Base-by-base conservation (phyloP, 2,888 invertebrate species). In the Drosophila sordidapex region DNA sequence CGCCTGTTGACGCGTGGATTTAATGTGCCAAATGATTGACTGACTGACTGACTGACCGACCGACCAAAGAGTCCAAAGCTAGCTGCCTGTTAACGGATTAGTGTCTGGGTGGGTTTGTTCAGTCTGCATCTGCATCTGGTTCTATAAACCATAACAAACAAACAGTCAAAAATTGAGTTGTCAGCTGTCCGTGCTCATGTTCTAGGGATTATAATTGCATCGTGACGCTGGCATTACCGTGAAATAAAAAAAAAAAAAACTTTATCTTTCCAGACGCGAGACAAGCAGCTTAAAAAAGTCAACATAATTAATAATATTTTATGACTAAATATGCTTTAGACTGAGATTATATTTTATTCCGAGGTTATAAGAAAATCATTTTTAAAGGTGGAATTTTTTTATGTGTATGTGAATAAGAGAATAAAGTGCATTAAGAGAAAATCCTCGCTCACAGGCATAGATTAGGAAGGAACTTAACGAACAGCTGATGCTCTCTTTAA, bases 1-100 rank as follows among this genome's bases (percentile, higher is more conserved):
- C 73, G 82, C 79, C 75, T 74, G 84, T 78, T 85, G 89, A 88
- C 85, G 84, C 89, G 89, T 86, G 83, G 89, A 86, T 88, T 88
- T 81, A 86, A 85, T 85, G 89, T 83, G 84, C 89, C 84, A 88
- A 85, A 83, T 86, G 84, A 76, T 76, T 79, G 69, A 67, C 73
- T 69, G 40, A 40, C 11, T 38, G 35, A 27, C 27, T 27, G 27
- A 27, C 54, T 48, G 29, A 35, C 36, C 27, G 56, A n/a, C 21
- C 46, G 21, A 46, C 46, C 21, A 46, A n/a, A 46, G 27, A 46
- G 46, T 46, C 40, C 15, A 53, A 25, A 35, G 53, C 56, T 25
- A 21, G 18, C 27, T 60, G 78, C 70, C 85, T 70, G 85, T 80
- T 84, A 80, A 80, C 83, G 85, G 87, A 69, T 83, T 73, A 46